Conservation (phyloP, 2,888 invertebrate genomes). For the Aleiodes alternator region DNA sequence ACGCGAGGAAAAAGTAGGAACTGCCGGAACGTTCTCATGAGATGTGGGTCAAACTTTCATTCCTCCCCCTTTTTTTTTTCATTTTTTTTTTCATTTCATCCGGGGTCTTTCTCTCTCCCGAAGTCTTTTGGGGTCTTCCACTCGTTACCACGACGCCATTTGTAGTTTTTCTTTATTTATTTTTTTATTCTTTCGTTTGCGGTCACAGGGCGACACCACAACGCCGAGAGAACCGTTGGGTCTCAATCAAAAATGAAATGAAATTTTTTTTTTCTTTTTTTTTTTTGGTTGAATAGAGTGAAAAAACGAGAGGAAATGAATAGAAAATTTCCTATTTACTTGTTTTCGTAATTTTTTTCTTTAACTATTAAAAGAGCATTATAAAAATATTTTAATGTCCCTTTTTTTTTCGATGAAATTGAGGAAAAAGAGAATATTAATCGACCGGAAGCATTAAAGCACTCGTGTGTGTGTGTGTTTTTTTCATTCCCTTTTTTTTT, state of each 20-base stretch:
- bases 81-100: neutral
- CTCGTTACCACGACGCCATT: constrained; percentile 43
- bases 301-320: neutral
- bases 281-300: neutral
- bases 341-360: no score
- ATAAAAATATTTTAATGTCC: neutral
- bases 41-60: no score
- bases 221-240: constrained; percentile 8
- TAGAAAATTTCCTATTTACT: neutral
- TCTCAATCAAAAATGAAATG: constrained; percentile 19
- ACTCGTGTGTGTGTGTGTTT: neutral
- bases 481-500: constrained; percentile 28
- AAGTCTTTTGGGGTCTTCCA: constrained; percentile 3
- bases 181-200: neutral
- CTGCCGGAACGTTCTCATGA: constrained; percentile 15
- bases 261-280: constrained; percentile 5
- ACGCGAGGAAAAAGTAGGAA: no score
- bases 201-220: constrained; percentile 11
- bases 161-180: neutral
- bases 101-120: neutral
- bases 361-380: no score
- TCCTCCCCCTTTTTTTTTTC: neutral
- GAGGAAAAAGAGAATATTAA: constrained; percentile 2
- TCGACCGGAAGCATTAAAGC: constrained; percentile 30
- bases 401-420: neutral